Base-by-base conservation (phyloP, 2,888 invertebrate genomes). In the Incurvaria masculella region DNA sequence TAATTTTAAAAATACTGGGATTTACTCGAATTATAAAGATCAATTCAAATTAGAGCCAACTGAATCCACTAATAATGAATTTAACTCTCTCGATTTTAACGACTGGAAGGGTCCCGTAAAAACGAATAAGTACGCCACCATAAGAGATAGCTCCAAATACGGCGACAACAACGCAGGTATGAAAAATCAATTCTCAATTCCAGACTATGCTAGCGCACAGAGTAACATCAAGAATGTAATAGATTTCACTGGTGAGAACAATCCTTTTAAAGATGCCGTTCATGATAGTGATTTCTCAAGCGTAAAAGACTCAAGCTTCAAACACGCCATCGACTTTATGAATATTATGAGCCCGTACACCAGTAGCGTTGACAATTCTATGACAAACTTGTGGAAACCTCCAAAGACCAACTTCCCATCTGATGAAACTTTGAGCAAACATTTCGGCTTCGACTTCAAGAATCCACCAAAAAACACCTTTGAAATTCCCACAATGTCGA, bases 41-140 rank as follows among this genome's bases (percentile, higher is more conserved):
- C 69, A 69, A 58, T 55, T 59, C 10, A 74, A 68, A 52, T 59
- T 55, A 49, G 69, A 66, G 44, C 63, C 65, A 11, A 21, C 17
- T 21, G 53, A 59, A 11, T 63, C 61, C 50, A 60, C 61, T 39
- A 59, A 53, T 44, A 57, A 55, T 27, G 61, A 60, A 14, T 33
- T 33, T 3, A 33, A 33, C 33, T 33, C 33, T 3, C 33, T 33
- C 49, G 60, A 66, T 44, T 61, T 57, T 4, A 66, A 68, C 53
- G 63, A 60, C 48, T 61, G 64, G 58, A 69, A 64, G 46, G 67
- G 66, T 55, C 58, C 63, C 23, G 49, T 62, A 14, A 69, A 69
- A 52, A 69, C 68, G 20, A 72, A 73, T 52, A 66, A 69, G 50
- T 63, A 67, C 8, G 72, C 69, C 20, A 68, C 72, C 3, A 33